phyloP scores from a whole-genome alignment of 1,140 invertebrate species.

The Heliconius hermathena region DNA sequence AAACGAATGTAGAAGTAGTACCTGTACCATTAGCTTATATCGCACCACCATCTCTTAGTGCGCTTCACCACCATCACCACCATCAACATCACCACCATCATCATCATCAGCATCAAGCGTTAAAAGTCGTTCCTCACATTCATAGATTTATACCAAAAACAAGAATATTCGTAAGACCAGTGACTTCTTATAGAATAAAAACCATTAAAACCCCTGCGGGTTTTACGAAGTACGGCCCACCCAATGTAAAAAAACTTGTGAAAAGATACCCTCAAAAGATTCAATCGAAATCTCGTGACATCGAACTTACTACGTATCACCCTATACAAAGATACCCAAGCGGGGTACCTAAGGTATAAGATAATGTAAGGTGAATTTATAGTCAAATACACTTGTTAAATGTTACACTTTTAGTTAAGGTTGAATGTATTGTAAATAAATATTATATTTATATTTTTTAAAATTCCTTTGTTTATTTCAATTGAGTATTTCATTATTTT shows the following conservation, averaged over 20 bases:
- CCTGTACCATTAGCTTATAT: constrained; percentile 70
- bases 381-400: constrained; percentile 42
- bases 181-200: constrained; percentile 44
- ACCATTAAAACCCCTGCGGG: constrained; percentile 45
- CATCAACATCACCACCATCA: constrained; percentile 46
- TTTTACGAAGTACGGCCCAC: constrained; percentile 47
- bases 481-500: neutral
- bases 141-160: constrained; percentile 65
- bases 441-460: constrained; percentile 41
- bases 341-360: constrained; percentile 61
- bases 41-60: constrained; percentile 60
- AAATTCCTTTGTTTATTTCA: constrained; percentile 28
- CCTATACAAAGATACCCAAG: constrained; percentile 54
- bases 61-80: constrained; percentile 44
- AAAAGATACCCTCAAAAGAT: constrained; percentile 47
- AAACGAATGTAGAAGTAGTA: constrained; percentile 69
- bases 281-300: constrained; percentile 48
- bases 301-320: constrained; percentile 63
- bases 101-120: constrained; percentile 42
- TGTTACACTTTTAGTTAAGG: constrained; percentile 27
- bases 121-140: constrained; percentile 52
- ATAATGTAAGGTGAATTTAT: constrained; percentile 22
- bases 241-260: constrained; percentile 38
- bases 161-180: constrained; percentile 66
- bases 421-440: constrained; percentile 36